These are phyloP conservation scores for Polymixis lichenea DNA, from an alignment of 2,888 invertebrate species.

Conservation along the genomic window DNA sequence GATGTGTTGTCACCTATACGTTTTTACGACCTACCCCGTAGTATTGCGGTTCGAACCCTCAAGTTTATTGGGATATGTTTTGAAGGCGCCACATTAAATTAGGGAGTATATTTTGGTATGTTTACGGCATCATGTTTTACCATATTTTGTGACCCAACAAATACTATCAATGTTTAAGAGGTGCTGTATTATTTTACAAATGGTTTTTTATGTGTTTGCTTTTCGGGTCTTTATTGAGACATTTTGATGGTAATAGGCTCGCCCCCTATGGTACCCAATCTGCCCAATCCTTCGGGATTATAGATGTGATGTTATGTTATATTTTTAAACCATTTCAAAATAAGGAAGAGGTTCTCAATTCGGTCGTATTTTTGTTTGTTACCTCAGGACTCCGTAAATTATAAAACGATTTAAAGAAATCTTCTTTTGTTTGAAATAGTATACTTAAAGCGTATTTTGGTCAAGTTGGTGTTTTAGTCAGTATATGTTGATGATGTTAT, in stretches of 20 bases:
- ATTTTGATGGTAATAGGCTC: background rate
- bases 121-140: slow-evolving; percentile 54
- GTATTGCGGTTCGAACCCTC: slow-evolving; percentile 73
- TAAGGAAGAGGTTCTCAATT: too few relatives aligned
- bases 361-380: too few relatives aligned
- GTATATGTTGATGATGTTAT: too few relatives aligned
- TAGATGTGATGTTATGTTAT: too few relatives aligned
- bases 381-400: too few relatives aligned
- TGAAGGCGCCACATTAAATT: slow-evolving; percentile 70
- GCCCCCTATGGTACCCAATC: too few relatives aligned
- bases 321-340: too few relatives aligned
- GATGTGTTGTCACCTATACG: slow-evolving; percentile 77
- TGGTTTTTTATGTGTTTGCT: slow-evolving; percentile 12
- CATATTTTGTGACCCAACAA: slow-evolving; percentile 51
- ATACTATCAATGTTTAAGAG: slow-evolving; percentile 35
- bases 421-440: too few relatives aligned
- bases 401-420: too few relatives aligned
- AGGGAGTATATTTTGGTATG: slow-evolving; percentile 66
- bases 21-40: slow-evolving; percentile 76
- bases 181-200: slow-evolving; percentile 28
- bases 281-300: too few relatives aligned
- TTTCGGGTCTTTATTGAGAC: background rate
- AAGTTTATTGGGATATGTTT: slow-evolving; percentile 75
- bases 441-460: too few relatives aligned
- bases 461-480: too few relatives aligned